Base-by-base conservation (phyloP, 2,888 invertebrate genomes). In the Eupithecia subumbrata region DNA sequence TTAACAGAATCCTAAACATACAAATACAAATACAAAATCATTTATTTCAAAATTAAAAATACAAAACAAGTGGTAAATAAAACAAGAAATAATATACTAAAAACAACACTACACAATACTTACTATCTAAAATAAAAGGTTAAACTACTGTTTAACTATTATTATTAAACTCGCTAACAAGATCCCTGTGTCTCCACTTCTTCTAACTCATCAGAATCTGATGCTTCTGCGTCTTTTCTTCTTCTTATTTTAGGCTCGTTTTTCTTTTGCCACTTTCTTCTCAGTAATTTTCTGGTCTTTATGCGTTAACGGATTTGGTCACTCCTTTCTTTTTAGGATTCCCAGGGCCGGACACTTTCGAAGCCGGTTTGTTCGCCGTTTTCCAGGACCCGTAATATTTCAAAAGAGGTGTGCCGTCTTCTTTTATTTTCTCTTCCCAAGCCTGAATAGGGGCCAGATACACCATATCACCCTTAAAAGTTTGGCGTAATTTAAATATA, bases 341-440 rank as follows among this genome's bases (percentile, higher is more conserved):
- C 4, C n/a, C 22, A 14, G 67, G 67, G 11, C 43, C 67, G 9
- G 18, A 9, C 5, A 22, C 14, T 37, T 43, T 67, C n/a, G 40
- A 7, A 9, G 40, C 40, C 12, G 4, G 12, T 80, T 95, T 96
- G 82, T 97, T 96, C 0, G 97, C 92, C 85, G 97, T 97, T 81
- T 95, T 95, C 97, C 97, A 97, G 81, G 96, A 96, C 74, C 96
- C 96, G 85, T 96, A 97, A 92, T 96, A 98, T 56, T 95, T 96
- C 8, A 92, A 92, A 75, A 98, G 83, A 0, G 98, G 98, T 0
- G 98, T 97, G 0, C 97, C 97, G 78, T 96, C 96, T 14, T 96
- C 95, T 88, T 95, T 96, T 18, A 97, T 94, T 72, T 95, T 96
- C 0, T 96, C 95, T 88, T 98, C 98, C 97, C 98, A 98, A 0